These are phyloP conservation scores for Sylvietta virens DNA, from an alignment of 2,113 vertebrate species.

Conservation along the genomic window DNA sequence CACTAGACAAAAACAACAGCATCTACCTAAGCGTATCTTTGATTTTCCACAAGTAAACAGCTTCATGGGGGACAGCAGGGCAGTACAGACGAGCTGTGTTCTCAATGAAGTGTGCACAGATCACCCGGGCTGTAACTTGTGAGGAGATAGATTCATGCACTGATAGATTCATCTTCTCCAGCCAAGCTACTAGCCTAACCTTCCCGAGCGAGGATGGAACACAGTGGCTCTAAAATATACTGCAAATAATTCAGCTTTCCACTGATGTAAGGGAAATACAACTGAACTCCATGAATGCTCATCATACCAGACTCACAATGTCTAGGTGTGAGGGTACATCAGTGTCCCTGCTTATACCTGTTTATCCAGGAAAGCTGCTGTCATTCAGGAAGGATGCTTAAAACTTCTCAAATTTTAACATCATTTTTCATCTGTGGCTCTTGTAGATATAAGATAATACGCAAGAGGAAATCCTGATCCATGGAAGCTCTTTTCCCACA, in stretches of 20 bases:
- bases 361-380: background rate
- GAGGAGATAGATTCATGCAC: background rate
- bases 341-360: background rate
- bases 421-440: background rate
- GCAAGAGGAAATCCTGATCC: background rate
- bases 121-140: background rate
- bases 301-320: background rate
- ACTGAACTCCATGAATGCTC: background rate
- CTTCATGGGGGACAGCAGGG: background rate
- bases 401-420: background rate
- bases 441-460: background rate
- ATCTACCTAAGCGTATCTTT: background rate
- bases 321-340: background rate
- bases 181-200: background rate
- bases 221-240: background rate
- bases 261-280: background rate
- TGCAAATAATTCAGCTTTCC: background rate
- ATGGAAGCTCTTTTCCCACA: background rate
- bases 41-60: background rate
- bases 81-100: background rate
- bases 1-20: background rate
- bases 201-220: background rate
- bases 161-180: background rate
- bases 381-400: background rate
- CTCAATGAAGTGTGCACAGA: background rate